Evolutionary conservation across 2,888 invertebrate species (phyloP).

Genomic region (Drosophila falleni): DNA sequence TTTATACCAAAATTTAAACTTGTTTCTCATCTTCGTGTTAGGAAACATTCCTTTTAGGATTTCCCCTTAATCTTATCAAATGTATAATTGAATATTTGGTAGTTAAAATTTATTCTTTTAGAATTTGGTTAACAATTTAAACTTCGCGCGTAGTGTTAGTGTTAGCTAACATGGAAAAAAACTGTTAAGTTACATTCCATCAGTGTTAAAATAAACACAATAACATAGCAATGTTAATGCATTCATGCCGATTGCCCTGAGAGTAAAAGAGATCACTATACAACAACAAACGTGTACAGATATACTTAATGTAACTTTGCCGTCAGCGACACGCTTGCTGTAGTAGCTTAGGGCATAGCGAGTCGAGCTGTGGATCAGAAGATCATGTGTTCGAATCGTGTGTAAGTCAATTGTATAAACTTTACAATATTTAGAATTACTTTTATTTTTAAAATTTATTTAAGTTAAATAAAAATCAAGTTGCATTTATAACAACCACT

Average conservation of each 20-base stretch:
- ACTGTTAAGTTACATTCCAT: too few species aligned
- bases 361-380: conserved; percentile 70
- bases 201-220: neutral
- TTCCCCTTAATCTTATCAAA: too few species aligned
- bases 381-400: conserved; percentile 55
- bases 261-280: conserved; percentile 28
- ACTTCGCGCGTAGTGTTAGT: neutral
- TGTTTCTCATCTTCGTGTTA: too few species aligned
- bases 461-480: conserved; percentile 21
- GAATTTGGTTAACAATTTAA: neutral
- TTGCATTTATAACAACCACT: conserved; percentile 28
- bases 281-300: neutral
- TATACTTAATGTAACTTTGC: neutral
- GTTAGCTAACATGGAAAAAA: neutral
- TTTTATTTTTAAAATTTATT: conserved; percentile 33
- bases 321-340: neutral
- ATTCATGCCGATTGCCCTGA: neutral
- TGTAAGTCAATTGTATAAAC: neutral
- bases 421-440: neutral
- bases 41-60: too few species aligned
- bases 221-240: neutral
- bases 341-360: conserved; percentile 71
- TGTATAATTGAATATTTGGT: neutral
- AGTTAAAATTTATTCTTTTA: neutral
- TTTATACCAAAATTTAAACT: too few species aligned